Evolutionary conservation across 2,113 vertebrate species (phyloP).

Genomic region (Plecotus auritus): DNA sequence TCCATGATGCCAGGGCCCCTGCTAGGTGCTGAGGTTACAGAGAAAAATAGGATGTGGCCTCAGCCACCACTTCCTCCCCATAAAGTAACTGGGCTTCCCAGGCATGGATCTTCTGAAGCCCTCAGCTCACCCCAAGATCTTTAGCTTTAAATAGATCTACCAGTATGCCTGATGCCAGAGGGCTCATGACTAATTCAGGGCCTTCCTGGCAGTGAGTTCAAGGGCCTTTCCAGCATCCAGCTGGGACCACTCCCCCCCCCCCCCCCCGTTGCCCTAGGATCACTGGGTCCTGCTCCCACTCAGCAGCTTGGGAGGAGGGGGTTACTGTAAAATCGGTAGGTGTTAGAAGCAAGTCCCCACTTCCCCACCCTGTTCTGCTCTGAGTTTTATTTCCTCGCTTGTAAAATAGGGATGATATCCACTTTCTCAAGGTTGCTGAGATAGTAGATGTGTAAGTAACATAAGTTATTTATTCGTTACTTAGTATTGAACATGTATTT

Average conservation of each 20-base stretch:
- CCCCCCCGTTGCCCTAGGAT: background rate
- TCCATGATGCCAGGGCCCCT: background rate
- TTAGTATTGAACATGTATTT: background rate
- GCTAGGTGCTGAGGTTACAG: background rate
- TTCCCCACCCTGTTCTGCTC: background rate
- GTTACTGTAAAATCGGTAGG: background rate
- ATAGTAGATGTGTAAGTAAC: background rate
- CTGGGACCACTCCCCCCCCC: no score
- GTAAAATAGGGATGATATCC: background rate
- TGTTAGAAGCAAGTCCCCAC: background rate
- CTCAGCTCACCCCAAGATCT: slow-evolving; percentile 16
- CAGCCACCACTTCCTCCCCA: background rate
- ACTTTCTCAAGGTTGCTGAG: background rate
- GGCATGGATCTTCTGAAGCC: background rate
- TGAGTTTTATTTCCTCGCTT: background rate
- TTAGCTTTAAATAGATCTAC: slow-evolving; percentile 48
- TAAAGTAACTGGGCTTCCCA: background rate
- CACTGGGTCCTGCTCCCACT: background rate
- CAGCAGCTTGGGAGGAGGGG: background rate
- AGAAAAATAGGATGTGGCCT: background rate
- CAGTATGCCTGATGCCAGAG: background rate
- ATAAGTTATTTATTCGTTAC: background rate
- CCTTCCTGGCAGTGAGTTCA: slow-evolving; percentile 34
- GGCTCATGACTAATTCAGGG: slow-evolving; percentile 60
- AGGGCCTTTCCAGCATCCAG: background rate